A percentile compares a stretch with the other conserved stretches of the same genome.
Evolutionary conservation across 2,797 vertebrate genomes (phyloP).

Genomic region (Pseudochaenichthys georgianus): DNA sequence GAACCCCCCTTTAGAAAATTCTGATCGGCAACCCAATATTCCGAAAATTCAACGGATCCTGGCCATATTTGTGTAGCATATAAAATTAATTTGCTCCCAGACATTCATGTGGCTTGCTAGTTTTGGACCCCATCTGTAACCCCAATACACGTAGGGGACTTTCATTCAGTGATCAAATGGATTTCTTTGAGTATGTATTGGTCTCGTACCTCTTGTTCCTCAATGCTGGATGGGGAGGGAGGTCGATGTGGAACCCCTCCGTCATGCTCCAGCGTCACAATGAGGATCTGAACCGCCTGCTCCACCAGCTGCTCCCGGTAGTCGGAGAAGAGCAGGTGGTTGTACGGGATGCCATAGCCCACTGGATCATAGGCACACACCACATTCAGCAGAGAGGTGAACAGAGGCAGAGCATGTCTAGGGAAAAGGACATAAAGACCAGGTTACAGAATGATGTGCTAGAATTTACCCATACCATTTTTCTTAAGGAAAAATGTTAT

Average conservation of each 20-base stretch:
- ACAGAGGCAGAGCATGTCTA: conserved; percentile 96
- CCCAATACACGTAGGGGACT: no score
- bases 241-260: conserved; percentile 85
- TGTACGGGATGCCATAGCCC: conserved; percentile 98
- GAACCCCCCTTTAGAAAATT: no score
- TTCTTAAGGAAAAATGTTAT: not conserved
- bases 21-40: no score
- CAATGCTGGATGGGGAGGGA: conserved; percentile 91
- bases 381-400: conserved; percentile 96
- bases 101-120: no score
- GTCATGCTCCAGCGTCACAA: conserved; percentile 96
- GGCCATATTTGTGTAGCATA: no score
- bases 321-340: conserved; percentile 97
- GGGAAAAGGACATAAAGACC: not conserved
- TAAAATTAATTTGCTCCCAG: no score
- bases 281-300: conserved; percentile 96
- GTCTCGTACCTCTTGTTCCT: conserved; percentile 92
- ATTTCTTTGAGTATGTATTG: not conserved
- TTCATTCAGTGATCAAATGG: not conserved
- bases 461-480: not conserved
- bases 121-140: no score
- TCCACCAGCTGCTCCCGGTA: conserved; percentile 97
- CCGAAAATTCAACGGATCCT: no score
- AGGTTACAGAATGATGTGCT: not conserved
- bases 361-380: conserved; percentile 98